A percentile compares a stretch with the other conserved stretches of the same genome.
Evolutionary conservation across 2,888 invertebrate genomes (phyloP).

Genomic region (Syrista parreyssii): DNA sequence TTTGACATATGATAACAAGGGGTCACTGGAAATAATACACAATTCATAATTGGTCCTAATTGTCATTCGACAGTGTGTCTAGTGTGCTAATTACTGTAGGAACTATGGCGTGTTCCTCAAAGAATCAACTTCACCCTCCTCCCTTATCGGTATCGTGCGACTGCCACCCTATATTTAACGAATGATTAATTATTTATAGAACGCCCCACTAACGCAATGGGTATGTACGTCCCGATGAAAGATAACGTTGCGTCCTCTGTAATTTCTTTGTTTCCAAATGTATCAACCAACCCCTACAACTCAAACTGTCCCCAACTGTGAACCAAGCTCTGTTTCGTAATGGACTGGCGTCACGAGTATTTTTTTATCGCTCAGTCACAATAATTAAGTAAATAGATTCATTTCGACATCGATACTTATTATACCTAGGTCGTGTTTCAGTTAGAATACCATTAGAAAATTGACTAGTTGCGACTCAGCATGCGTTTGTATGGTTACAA

Average conservation of each 20-base stretch:
- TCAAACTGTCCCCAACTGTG: neutral
- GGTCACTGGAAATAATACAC: neutral
- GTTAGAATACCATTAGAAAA: neutral
- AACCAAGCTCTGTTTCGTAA: neutral
- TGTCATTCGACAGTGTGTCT: neutral
- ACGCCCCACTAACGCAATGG: constrained; percentile 37
- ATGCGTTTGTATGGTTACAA: neutral
- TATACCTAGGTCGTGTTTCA: neutral
- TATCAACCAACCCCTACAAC: neutral
- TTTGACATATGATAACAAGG: neutral
- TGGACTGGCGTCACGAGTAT: neutral
- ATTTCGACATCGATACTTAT: neutral
- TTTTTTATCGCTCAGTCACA: neutral
- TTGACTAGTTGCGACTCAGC: neutral
- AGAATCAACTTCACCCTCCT: neutral
- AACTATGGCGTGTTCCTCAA: constrained; percentile 18
- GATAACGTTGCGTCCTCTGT: constrained; percentile 32
- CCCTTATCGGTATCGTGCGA: constrained; percentile 3
- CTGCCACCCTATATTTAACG: constrained; percentile 48
- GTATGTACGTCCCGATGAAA: constrained; percentile 31
- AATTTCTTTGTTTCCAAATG: constrained; percentile 40
- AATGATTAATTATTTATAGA: constrained; percentile 58
- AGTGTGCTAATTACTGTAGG: constrained; percentile 30
- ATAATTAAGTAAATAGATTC: neutral
- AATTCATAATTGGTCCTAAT: neutral